Evolutionary conservation across 2,113 vertebrate genomes (phyloP).

Genomic region (Sinocyclocheilus grahami): DNA sequence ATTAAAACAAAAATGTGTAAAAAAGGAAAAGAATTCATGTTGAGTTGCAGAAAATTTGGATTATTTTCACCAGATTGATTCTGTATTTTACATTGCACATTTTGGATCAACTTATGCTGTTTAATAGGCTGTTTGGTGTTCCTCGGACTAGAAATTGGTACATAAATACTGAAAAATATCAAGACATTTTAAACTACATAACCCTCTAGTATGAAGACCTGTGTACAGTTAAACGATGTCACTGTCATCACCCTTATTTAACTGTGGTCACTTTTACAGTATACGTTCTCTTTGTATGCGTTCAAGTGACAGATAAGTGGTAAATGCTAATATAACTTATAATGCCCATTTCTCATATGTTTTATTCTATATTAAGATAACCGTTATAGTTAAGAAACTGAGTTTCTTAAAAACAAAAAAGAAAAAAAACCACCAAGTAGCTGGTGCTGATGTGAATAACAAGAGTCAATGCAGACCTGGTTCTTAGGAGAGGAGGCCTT

Average conservation of each 20-base stretch:
- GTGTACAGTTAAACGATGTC: neutral
- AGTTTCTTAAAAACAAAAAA: neutral
- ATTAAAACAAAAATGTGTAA: too few species aligned
- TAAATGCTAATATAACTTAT: neutral
- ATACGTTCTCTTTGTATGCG: neutral
- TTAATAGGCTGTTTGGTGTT: neutral
- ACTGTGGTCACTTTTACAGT: neutral
- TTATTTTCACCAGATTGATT: neutral
- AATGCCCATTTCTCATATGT: neutral
- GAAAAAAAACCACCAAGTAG: neutral
- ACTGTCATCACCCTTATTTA: neutral
- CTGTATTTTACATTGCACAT: neutral
- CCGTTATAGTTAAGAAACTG: neutral
- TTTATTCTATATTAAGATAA: neutral
- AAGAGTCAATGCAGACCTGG: slow-evolving; percentile 80
- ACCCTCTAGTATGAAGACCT: neutral
- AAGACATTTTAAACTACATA: neutral
- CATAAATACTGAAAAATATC: neutral
- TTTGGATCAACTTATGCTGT: neutral
- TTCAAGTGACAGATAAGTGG: neutral
- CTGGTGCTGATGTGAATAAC: neutral
- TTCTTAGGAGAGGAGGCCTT: slow-evolving; percentile 94
- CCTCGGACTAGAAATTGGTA: neutral
- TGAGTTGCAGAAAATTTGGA: too few species aligned
- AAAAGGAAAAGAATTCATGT: too few species aligned